phyloP scores from a whole-genome alignment of 2,888 invertebrate genomes.

The Drosophila fungiperda region DNA sequence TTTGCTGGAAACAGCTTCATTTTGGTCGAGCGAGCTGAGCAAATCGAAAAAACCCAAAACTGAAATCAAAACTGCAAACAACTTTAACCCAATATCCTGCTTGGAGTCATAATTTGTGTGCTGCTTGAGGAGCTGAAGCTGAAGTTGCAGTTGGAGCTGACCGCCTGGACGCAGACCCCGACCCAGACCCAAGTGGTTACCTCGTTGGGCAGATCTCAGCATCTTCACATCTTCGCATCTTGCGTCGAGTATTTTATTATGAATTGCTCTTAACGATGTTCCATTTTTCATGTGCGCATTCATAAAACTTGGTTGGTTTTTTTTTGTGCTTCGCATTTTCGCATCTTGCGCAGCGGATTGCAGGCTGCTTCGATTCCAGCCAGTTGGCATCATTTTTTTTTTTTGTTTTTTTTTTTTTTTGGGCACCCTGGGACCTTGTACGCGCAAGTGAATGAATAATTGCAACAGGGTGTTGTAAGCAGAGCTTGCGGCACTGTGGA shows the following conservation, averaged over 20 bases:
- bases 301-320: slow-evolving; percentile 81
- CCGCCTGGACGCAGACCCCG: slow-evolving; percentile 49
- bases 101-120: slow-evolving; percentile 79
- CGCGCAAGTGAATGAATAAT: slow-evolving; percentile 69
- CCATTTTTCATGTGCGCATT: slow-evolving; percentile 85
- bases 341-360: slow-evolving; percentile 54
- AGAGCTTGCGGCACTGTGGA: slow-evolving; percentile 41
- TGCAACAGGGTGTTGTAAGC: slow-evolving; percentile 73
- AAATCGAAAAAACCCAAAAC: slow-evolving; percentile 34
- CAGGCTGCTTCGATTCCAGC: slow-evolving; percentile 49
- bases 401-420: neutral
- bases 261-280: slow-evolving; percentile 85
- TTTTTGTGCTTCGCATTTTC: slow-evolving; percentile 23
- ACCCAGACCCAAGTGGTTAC: neutral
- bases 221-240: neutral
- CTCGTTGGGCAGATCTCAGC: neutral
- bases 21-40: slow-evolving; percentile 59
- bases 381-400: slow-evolving; percentile 5
- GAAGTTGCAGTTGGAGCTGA: slow-evolving; percentile 15
- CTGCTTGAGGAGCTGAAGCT: slow-evolving; percentile 39
- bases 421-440: slow-evolving; percentile 23
- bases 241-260: slow-evolving; percentile 82
- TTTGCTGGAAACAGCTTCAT: slow-evolving; percentile 80
- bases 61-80: slow-evolving; percentile 53
- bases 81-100: slow-evolving; percentile 84